Base-by-base conservation (phyloP, 1,140 invertebrate species). In the Pogonognathellus flavescens region DNA sequence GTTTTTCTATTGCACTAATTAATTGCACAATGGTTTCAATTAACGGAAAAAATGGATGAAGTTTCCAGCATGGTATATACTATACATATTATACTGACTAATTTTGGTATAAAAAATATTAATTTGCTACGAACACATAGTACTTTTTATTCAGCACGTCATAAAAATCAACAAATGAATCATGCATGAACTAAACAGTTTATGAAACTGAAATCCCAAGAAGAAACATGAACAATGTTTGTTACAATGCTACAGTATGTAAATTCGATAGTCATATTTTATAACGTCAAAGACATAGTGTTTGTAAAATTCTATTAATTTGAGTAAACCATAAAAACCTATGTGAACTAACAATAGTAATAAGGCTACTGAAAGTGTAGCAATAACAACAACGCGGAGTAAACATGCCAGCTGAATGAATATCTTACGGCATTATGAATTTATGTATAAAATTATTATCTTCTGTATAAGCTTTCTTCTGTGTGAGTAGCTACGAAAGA, bases 361-460 rank as follows among this genome's bases (percentile, higher is more conserved):
- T 59, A 59, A n/a, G 18, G 16, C 18, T n/a, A 18, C 14, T n/a
- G 55, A 66, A 25, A 31, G 62, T 66, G 62, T 66, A 41, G 2
- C 31, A 41, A 41, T 41, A 41, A 41, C 31, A 66, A 66, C 25
- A 13, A 25, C 20, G 20, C 62, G 62, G 20, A 76, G 41, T 41
- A 76, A 76, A 76, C 70, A 50, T 76, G 70, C 70, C 70, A 76
- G 70, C 70, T 49, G 70, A 76, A 76, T 50, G 41, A 76, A 76
- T 76, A 49, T 76, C 41, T 76, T 49, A 50, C 31, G 31, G 31
- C 31, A 41, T 41, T 41, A 76, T 49, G 41, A 76, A 50, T 76
- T n/a, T 49, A 31, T 31, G 70, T 76, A 76, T 41, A 41, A 76
- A 16, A 76, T n/a, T 16, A 76, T 76, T n/a, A 31, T 31, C 41